Conservation (phyloP, 2,113 vertebrate species). For the Scophthalmus maximus region DNA sequence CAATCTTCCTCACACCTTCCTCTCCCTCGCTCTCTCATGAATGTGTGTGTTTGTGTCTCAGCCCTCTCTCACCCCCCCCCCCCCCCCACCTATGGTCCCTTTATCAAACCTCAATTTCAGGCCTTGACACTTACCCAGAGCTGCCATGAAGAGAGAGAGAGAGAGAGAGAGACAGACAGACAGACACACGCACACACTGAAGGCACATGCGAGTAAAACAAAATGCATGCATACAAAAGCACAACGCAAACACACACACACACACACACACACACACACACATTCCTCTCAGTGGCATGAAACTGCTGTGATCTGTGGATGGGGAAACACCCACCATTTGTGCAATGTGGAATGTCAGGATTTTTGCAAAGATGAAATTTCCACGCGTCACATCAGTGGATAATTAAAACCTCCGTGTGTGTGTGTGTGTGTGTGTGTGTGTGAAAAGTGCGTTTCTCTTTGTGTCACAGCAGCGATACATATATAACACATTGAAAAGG, state of each 20-base stretch:
- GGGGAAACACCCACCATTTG: constrained; percentile 75
- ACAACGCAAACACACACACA: constrained; percentile 26
- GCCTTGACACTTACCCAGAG: constrained; percentile 63
- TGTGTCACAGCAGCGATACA: constrained; percentile 3
- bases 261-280: constrained; percentile 25
- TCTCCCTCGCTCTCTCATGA: constrained; percentile 6
- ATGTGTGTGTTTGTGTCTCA: constrained; percentile 42
- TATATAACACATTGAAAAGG: background rate
- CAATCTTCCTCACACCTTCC: constrained; percentile 37
- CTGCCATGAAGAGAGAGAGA: constrained; percentile 22
- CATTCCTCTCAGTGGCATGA: constrained; percentile 54
- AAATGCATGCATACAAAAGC: constrained; percentile 39
- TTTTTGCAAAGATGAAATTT: constrained; percentile 12
- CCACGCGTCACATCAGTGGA: constrained; percentile 6
- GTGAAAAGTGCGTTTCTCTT: background rate
- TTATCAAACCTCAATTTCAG: constrained; percentile 74
- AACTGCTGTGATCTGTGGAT: constrained; percentile 65
- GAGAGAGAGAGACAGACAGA: constrained; percentile 5
- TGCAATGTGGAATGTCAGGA: constrained; percentile 39
- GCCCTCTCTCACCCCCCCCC: constrained; percentile 40
- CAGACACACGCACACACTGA: constrained; percentile 10
- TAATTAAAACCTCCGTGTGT: constrained; percentile 1
- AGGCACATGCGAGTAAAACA: constrained; percentile 44
- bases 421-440: background rate
- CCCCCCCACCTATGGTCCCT: constrained; percentile 36